Evolutionary conservation across 1,140 invertebrate species (phyloP).

Genomic region (Linepithema humile): DNA sequence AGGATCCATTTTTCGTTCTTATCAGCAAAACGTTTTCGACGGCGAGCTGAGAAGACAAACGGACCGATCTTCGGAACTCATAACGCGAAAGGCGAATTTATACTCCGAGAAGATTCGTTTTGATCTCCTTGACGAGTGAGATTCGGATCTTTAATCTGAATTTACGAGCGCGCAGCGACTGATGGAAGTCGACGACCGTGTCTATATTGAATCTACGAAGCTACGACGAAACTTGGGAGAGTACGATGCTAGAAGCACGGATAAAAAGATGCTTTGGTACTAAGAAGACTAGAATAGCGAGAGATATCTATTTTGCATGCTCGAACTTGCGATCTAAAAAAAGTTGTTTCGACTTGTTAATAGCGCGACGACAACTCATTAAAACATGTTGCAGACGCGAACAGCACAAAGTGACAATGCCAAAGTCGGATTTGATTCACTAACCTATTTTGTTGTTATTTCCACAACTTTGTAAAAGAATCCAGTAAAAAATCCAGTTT

Average conservation of each 20-base stretch:
- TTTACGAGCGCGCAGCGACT: constrained; percentile 17
- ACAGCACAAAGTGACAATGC: neutral
- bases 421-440: neutral
- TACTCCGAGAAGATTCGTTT: neutral
- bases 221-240: neutral
- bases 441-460: neutral
- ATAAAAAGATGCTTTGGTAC: neutral
- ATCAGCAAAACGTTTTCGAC: neutral
- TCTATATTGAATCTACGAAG: neutral
- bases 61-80: constrained; percentile 13
- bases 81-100: constrained; percentile 6
- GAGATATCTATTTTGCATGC: constrained; percentile 34
- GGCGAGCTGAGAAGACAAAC: neutral
- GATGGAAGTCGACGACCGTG: constrained; percentile 5
- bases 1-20: neutral
- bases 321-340: constrained; percentile 25
- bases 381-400: neutral
- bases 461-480: neutral
- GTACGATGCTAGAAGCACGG: neutral
- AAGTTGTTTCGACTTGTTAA: constrained; percentile 34
- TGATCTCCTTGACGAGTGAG: constrained; percentile 21
- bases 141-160: constrained; percentile 50
- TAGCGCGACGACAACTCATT: neutral
- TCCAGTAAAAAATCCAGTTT: no score
- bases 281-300: constrained; percentile 21